Evolutionary conservation across 2,113 vertebrate genomes (phyloP), one percentile per base, ranked within the genome.

Genomic region (Amphiprion ocellaris): DNA sequence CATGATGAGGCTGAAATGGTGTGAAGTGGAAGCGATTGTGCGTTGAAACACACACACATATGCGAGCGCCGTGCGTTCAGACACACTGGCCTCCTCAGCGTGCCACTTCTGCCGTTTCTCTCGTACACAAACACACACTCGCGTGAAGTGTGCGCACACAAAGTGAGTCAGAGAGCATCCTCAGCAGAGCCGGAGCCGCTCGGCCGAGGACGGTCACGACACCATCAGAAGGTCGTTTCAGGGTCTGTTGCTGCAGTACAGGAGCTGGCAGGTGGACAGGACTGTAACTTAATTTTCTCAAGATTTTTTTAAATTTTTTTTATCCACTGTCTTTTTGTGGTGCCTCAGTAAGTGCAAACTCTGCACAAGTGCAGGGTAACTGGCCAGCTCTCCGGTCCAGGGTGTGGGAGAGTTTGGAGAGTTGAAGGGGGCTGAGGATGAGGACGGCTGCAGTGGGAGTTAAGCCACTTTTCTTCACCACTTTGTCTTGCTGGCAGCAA

Each of bases 401-500:
- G 69, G n/a, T 74, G 81, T 66, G 37, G 66, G 39, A 65, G 85
- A 70, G 69, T 85, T 74, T 80, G 78, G 72, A 73, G 73, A 66
- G 79, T 59, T 71, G 70, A 85, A 81, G 71, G 70, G 60, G 56
- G 68, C 41, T 74, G 81, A 73, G 54, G 73, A 59, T 83, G 78
- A 77, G 78, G 74, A 86, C 1, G 65, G 69, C 63, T 77, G 74
- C 79, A 74, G 84, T 67, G 68, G 82, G 79, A 85, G 86, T 77
- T 77, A 55, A 64, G 72, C 69, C 74, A 82, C 82, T 56, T 79
- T 84, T 87, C 61, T 69, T 87, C 50, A 66, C 59, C 69, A 70
- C 78, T 87, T 90, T 88, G 87, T 91, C 81, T 86, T 71, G 64
- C 81, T 91, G 90, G 86, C 86, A 92, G 83, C 68, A 74, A 64